Evolutionary conservation across 2,888 invertebrate genomes (phyloP).

Genomic region (Sarcophaga variegata): DNA sequence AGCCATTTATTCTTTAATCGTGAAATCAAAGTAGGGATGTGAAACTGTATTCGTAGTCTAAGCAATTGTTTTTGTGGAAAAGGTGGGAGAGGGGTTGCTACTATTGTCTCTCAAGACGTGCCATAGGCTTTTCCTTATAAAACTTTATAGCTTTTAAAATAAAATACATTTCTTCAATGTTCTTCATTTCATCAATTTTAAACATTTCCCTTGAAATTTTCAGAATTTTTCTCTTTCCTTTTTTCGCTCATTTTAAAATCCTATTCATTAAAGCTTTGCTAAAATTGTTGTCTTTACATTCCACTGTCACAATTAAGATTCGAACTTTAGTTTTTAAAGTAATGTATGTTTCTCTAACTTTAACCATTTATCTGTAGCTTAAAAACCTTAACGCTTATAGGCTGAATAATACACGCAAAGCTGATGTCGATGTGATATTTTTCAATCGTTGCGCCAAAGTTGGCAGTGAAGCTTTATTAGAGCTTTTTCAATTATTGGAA

Average conservation of each 20-base stretch:
- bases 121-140: too few relatives aligned
- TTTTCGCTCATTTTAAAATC: background rate
- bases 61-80: background rate
- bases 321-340: too few relatives aligned
- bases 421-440: slow-evolving; percentile 89
- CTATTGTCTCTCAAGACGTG: too few relatives aligned
- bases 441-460: slow-evolving; percentile 97
- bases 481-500: slow-evolving; percentile 79
- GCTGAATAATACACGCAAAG: slow-evolving; percentile 90
- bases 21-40: background rate
- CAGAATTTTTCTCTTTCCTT: background rate
- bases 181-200: background rate
- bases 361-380: slow-evolving; percentile 65
- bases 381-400: slow-evolving; percentile 70
- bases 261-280: background rate
- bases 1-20: background rate
- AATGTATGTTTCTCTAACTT: too few relatives aligned
- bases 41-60: background rate
- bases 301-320: too few relatives aligned
- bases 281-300: background rate
- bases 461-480: slow-evolving; percentile 94
- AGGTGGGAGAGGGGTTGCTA: too few relatives aligned
- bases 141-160: too few relatives aligned
- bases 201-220: too few relatives aligned
- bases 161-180: background rate